Base-by-base conservation (phyloP, 2,888 invertebrate species). In the Gonocerus acuteangulatus region DNA sequence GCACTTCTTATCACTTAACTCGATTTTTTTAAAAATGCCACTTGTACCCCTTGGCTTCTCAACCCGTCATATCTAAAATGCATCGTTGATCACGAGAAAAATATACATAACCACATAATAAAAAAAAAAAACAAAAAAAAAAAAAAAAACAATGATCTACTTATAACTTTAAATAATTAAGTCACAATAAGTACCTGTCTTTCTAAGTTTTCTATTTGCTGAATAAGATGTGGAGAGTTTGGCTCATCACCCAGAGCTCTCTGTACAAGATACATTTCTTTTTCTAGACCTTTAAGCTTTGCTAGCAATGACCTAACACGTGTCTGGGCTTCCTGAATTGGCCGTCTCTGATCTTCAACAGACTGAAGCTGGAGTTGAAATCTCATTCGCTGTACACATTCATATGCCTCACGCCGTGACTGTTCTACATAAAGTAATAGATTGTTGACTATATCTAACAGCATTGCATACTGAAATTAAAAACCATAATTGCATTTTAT, bases 401-500 rank as follows among this genome's bases (percentile, higher is more conserved):
- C 95, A 67, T 88, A 80, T 7, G 91, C 90, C 71, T 94, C 89
- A 69, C 95, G 91, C 60, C 95, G 82, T 71, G 92, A 89, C 0
- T 97, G 96, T 74, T 97, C 97, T 60, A 97, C 95, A 75, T 94
- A 95, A 1, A 99, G 80, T 57, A 99, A 78, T 27, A 99, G 80
- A 78, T 97, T 96, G 78, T 99, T 99, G 2, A 99, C 90, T 69
- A 99, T 89, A 75, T 99, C 99, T 70, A 99, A 78, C 39, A 99
- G 84, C 93, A 97, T 96, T 1, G 89, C 90, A 74, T 96, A 97
- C 83, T 94, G 81, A 18, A 74, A 70, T 27, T 27, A 62, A 44
- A 54, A 42, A 39, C 61, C 42, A 54, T 49, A 9, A 34, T 34
- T 11, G 11, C 9, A 11, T 34, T 11, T 11, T 11, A 9, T 34